Conservation (phyloP, 2,113 vertebrate genomes). For the Catharus minimus region DNA sequence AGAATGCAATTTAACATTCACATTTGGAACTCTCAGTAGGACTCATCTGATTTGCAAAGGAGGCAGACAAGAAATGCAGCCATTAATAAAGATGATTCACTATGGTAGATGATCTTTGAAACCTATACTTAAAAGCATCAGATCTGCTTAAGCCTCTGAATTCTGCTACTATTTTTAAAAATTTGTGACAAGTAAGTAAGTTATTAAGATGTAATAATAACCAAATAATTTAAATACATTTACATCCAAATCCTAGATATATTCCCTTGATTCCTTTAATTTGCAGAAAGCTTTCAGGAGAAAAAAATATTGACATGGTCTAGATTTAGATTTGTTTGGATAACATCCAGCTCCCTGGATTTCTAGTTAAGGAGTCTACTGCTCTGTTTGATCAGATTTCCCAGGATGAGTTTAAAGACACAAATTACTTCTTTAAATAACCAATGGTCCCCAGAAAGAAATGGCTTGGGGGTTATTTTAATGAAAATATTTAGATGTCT, state of each 20-base stretch:
- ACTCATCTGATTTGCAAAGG: slow-evolving; percentile 2
- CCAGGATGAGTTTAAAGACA: slow-evolving; percentile 25
- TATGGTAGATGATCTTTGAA: neutral
- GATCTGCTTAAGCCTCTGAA: neutral
- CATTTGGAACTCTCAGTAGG: neutral
- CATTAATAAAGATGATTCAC: neutral
- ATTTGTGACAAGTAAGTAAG: neutral
- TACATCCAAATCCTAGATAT: neutral
- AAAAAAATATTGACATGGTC: neutral
- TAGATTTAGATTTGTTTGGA: neutral
- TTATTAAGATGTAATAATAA: neutral
- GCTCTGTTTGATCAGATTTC: neutral
- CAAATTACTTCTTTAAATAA: slow-evolving; percentile 23
- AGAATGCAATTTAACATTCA: slow-evolving; percentile 5
- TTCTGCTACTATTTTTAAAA: neutral
- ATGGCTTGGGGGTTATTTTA: neutral
- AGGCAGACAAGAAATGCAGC: neutral
- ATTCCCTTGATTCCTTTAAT: neutral
- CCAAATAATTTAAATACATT: neutral
- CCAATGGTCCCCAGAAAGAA: neutral
- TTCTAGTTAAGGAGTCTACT: neutral
- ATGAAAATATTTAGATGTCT: neutral
- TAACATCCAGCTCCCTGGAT: slow-evolving; percentile 12
- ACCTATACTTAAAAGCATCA: neutral
- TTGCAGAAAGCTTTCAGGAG: neutral